Conservation (phyloP, 2,113 vertebrate genomes). For the Centropristis striata region DNA sequence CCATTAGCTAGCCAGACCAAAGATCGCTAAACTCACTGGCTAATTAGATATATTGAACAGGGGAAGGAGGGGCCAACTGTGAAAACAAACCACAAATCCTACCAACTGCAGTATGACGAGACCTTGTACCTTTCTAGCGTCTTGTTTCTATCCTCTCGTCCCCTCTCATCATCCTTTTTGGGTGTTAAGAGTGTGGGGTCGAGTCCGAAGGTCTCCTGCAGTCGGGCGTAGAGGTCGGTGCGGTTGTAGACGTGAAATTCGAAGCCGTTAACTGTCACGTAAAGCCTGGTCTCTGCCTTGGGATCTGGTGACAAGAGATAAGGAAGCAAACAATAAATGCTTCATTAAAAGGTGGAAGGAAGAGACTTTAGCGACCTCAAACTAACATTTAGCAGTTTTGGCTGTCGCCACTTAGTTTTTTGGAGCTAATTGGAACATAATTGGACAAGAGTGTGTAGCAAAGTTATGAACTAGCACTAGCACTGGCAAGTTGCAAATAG, state of each 20-base stretch:
- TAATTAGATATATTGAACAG: too few relatives aligned
- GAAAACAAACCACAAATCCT: not conserved
- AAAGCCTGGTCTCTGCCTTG: slow-evolving; percentile 96
- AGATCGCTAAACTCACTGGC: too few relatives aligned
- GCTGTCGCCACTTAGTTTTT: too few relatives aligned
- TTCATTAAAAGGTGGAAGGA: not conserved
- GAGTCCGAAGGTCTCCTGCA: slow-evolving; percentile 96
- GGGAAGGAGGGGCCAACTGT: too few relatives aligned
- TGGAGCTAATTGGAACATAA: too few relatives aligned
- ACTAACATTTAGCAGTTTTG: too few relatives aligned
- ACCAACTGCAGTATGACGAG: not conserved
- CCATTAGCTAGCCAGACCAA: too few relatives aligned
- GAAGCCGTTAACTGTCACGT: slow-evolving; percentile 97
- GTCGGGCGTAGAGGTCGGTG: slow-evolving; percentile 93
- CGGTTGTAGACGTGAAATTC: slow-evolving; percentile 99
- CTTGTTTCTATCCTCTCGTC: slow-evolving; percentile 85
- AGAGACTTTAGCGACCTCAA: too few relatives aligned
- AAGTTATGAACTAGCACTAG: too few relatives aligned
- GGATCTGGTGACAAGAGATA: slow-evolving; percentile 87
- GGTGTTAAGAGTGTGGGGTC: slow-evolving; percentile 92
- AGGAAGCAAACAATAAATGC: not conserved
- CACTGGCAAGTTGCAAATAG: too few relatives aligned
- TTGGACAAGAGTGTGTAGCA: too few relatives aligned
- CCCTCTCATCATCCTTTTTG: slow-evolving; percentile 91
- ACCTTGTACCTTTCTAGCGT: slow-evolving; percentile 89